Evolutionary conservation across 2,113 vertebrate species (phyloP).

Genomic region (Ceyx melanurus): DNA sequence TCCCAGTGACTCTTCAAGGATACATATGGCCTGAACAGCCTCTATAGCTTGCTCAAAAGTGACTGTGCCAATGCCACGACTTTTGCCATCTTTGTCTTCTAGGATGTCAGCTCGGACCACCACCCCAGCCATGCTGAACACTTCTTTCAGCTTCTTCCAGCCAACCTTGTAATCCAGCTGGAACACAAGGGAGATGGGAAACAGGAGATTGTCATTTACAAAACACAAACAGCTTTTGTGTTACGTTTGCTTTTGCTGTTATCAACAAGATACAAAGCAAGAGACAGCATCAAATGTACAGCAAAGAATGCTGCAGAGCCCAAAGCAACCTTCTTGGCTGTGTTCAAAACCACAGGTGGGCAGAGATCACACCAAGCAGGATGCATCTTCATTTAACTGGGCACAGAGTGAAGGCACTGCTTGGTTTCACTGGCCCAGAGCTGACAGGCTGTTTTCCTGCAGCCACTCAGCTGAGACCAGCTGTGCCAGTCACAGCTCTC

Average conservation of each 20-base stretch:
- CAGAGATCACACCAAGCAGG: rapidly evolving
- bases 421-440: neutral
- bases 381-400: neutral
- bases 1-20: slow-evolving; percentile 73
- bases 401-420: neutral
- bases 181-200: neutral
- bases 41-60: slow-evolving; percentile 96
- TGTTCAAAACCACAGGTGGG: neutral
- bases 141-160: slow-evolving; percentile 99
- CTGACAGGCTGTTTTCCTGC: neutral
- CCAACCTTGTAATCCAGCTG: slow-evolving; percentile 98
- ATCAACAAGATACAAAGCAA: neutral
- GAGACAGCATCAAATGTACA: neutral
- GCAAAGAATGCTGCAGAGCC: neutral
- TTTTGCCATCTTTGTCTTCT: slow-evolving; percentile 97
- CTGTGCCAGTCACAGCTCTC: neutral
- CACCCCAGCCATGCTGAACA: slow-evolving; percentile 93
- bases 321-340: rapidly evolving
- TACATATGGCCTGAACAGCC: slow-evolving; percentile 98
- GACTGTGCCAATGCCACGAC: slow-evolving; percentile 94
- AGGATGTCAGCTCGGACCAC: slow-evolving; percentile 92
- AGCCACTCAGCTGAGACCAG: neutral
- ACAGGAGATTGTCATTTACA: neutral
- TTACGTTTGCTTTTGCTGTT: rapidly evolving
- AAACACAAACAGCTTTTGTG: neutral